phyloP scores from a whole-genome alignment of 2,888 invertebrate species.

The Xestia ashworthii region DNA sequence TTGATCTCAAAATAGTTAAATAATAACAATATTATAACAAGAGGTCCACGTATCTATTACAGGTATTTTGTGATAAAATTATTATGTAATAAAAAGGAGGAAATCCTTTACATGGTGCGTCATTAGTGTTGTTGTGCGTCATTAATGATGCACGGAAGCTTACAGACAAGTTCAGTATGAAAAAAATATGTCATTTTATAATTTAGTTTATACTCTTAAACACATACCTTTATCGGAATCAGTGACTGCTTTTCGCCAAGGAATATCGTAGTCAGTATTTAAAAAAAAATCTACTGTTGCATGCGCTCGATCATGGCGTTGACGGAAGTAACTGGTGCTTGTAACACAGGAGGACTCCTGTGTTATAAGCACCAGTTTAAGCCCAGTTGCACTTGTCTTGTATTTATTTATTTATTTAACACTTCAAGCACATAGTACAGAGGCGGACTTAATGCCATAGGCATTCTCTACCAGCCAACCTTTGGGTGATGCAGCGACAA shows the following conservation, averaged over 20 bases:
- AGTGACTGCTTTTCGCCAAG: background rate
- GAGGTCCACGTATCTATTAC: background rate
- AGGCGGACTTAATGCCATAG: too few relatives aligned
- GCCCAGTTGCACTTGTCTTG: too few relatives aligned
- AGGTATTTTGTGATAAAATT: background rate
- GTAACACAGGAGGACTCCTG: too few relatives aligned
- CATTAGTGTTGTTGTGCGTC: slow-evolving; percentile 21
- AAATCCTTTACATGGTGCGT: slow-evolving; percentile 14
- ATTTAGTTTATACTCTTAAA: background rate
- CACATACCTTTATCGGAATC: background rate
- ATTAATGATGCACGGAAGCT: background rate
- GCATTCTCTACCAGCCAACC: too few relatives aligned
- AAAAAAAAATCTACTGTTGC: too few relatives aligned
- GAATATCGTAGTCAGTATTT: background rate
- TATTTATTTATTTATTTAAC: too few relatives aligned
- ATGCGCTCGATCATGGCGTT: too few relatives aligned
- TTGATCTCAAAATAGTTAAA: background rate
- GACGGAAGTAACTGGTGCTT: too few relatives aligned
- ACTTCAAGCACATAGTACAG: too few relatives aligned
- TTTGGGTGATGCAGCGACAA: too few relatives aligned
- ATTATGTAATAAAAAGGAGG: background rate
- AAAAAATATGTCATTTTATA: background rate
- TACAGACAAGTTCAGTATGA: background rate
- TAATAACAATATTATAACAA: background rate
- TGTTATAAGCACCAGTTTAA: too few relatives aligned